phyloP scores from a whole-genome alignment of 2,888 invertebrate genomes.

The Ophion obscuratus region DNA sequence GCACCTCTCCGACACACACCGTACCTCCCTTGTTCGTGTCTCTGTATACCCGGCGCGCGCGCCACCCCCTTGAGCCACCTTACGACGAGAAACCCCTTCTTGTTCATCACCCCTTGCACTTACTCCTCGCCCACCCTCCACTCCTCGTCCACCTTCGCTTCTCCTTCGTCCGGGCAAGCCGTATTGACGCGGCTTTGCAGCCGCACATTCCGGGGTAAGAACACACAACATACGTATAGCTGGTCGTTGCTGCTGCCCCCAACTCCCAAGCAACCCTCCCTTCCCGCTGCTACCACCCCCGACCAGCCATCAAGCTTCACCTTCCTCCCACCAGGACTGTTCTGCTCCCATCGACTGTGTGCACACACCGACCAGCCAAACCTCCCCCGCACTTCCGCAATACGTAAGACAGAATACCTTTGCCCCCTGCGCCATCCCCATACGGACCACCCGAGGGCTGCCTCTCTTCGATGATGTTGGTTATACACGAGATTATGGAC shows the following conservation, averaged over 20 bases:
- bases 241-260: conserved; percentile 45
- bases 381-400: conserved; percentile 34
- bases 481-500: too few species aligned
- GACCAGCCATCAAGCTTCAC: conserved; percentile 15
- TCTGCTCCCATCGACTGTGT: conserved; percentile 28
- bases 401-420: conserved; percentile 65
- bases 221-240: conserved; percentile 72
- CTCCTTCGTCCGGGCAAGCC: conserved; percentile 73
- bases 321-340: conserved; percentile 41
- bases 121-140: conserved; percentile 60
- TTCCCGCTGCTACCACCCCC: conserved; percentile 20
- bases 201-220: conserved; percentile 77
- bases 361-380: conserved; percentile 33
- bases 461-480: conserved; percentile 36
- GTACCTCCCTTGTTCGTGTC: conserved; percentile 41
- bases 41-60: conserved; percentile 59
- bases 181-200: conserved; percentile 81
- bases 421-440: conserved; percentile 40
- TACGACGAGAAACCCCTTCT: conserved; percentile 58
- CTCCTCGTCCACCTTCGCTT: conserved; percentile 65
- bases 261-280: background rate
- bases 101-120: conserved; percentile 1
- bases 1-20: conserved; percentile 50
- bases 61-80: conserved; percentile 46
- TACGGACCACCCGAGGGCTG: background rate